A percentile compares a stretch with the other conserved stretches of the same genome.
phyloP scores from a whole-genome alignment of 2,113 vertebrate species.

The Centrocercus urophasianus region DNA sequence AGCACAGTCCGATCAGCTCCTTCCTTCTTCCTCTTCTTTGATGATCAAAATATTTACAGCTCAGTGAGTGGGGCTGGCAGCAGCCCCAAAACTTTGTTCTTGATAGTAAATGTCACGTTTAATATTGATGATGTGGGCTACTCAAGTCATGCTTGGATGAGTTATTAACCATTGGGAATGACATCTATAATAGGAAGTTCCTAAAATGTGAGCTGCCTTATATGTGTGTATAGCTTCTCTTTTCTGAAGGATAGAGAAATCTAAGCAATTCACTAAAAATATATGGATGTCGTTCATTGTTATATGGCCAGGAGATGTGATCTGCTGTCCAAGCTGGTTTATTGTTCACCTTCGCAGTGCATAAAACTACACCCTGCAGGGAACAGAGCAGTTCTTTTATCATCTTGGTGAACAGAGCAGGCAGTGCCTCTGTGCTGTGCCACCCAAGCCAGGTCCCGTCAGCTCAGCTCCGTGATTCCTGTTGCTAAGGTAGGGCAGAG shows the following conservation, averaged over 20 bases:
- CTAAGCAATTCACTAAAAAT: background rate
- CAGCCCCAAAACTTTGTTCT: conserved; percentile 62
- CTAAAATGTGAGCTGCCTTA: conserved; percentile 5
- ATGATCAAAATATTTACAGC: conserved; percentile 56
- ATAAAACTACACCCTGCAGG: background rate
- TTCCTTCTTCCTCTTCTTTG: background rate
- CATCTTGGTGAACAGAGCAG: background rate
- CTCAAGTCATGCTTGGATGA: conserved; percentile 36
- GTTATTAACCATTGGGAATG: conserved; percentile 42
- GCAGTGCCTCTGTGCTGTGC: fast-evolving
- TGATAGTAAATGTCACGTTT: conserved; percentile 68
- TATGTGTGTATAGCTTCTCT: background rate
- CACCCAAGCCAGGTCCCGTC: fast-evolving
- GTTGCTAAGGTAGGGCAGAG: background rate
- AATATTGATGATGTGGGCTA: conserved; percentile 62
- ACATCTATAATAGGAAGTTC: conserved; percentile 22
- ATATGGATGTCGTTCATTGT: background rate
- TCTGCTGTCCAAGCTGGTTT: background rate
- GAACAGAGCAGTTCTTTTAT: background rate
- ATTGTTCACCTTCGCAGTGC: background rate
- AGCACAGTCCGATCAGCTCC: background rate
- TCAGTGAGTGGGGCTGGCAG: conserved; percentile 50
- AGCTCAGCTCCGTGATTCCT: background rate
- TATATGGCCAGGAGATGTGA: background rate
- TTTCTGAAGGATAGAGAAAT: background rate